Evolutionary conservation across 2,797 vertebrate genomes (phyloP).

Genomic region (Hipposideros larvatus): DNA sequence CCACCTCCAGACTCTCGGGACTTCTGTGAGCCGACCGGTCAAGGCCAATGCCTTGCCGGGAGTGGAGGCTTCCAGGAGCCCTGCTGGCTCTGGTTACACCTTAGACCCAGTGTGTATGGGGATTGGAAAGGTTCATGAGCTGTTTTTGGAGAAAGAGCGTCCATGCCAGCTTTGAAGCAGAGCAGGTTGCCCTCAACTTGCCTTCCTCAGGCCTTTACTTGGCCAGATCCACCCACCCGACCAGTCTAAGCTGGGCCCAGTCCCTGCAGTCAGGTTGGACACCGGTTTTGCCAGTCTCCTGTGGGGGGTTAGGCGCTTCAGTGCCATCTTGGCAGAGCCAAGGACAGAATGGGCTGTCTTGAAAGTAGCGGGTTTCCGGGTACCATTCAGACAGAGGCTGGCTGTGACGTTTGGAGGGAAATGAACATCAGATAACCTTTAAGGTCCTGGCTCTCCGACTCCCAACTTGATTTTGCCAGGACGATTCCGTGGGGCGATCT

Average conservation of each 20-base stretch:
- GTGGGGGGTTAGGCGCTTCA: conserved; percentile 5
- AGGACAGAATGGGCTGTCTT: not conserved
- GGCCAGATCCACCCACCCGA: conserved; percentile 70
- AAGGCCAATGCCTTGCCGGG: not conserved
- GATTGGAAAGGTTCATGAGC: not conserved
- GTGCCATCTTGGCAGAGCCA: conserved; percentile 67
- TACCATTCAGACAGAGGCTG: conserved; percentile 1
- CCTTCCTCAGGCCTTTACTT: conserved; percentile 48
- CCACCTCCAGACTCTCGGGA: not conserved
- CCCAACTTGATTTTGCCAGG: not conserved
- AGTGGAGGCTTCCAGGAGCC: not conserved
- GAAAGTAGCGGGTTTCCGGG: conserved; percentile 49
- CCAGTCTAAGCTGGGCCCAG: conserved; percentile 65
- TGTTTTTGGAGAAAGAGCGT: conserved; percentile 55
- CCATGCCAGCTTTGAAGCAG: not conserved
- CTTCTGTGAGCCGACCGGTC: not conserved
- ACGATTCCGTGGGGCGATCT: not conserved
- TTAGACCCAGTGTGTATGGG: not conserved
- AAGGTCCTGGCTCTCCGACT: not conserved
- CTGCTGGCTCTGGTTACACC: not conserved
- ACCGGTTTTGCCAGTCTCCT: conserved; percentile 73
- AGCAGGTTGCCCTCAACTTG: not conserved
- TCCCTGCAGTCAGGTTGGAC: conserved; percentile 42
- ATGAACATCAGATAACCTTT: conserved; percentile 20
- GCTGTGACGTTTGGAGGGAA: not conserved